Conservation (phyloP, 2,113 vertebrate species). For the Syngnathus floridae region DNA sequence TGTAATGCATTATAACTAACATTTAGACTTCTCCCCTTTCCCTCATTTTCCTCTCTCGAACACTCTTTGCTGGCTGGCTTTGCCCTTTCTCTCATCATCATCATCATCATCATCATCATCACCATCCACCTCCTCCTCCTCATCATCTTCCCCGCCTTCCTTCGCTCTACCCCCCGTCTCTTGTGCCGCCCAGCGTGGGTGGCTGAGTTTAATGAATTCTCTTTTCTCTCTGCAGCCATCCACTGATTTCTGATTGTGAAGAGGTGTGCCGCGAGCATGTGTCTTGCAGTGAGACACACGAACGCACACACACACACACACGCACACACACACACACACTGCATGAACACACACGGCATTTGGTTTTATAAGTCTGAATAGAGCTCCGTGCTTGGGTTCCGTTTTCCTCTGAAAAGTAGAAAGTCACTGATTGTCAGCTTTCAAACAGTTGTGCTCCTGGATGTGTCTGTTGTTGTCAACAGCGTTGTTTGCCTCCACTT, state of each 20-base stretch:
- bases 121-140: too few species aligned
- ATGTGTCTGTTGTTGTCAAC: conserved; percentile 36
- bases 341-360: conserved; percentile 11
- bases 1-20: background rate
- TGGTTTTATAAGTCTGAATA: conserved; percentile 46
- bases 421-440: conserved; percentile 29
- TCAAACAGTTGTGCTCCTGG: conserved; percentile 42
- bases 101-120: too few species aligned
- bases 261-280: conserved; percentile 39
- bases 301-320: background rate
- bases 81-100: conserved; percentile 3
- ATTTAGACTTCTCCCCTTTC: conserved; percentile 9
- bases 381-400: conserved; percentile 36
- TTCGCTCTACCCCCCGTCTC: conserved; percentile 34
- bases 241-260: conserved; percentile 69
- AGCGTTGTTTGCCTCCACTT: conserved; percentile 46
- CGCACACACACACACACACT: background rate
- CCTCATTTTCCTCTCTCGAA: conserved; percentile 22
- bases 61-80: conserved; percentile 9
- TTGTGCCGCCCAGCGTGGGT: conserved; percentile 63
- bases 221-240: conserved; percentile 65
- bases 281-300: background rate
- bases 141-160: conserved; percentile 25
- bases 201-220: conserved; percentile 71
- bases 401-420: conserved; percentile 33